phyloP scores from a whole-genome alignment of 2,888 invertebrate genomes.

The Cataglyphis albicans region DNA sequence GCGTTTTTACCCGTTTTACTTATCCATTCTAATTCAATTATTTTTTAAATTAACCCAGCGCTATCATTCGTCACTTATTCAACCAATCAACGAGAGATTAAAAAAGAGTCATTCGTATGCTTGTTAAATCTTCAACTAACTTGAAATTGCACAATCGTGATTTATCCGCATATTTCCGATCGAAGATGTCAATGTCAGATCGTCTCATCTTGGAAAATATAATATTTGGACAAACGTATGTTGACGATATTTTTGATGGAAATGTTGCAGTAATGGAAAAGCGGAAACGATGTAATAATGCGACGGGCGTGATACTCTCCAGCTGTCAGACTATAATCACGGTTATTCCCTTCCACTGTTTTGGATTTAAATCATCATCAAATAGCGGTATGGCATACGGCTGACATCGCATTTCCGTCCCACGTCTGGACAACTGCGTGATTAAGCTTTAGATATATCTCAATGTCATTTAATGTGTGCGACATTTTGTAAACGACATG shows the following conservation, averaged over 20 bases:
- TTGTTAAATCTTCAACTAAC: conserved; percentile 24
- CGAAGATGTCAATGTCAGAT: conserved; percentile 25
- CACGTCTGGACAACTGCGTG: conserved; percentile 15
- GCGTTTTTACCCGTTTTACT: conserved; percentile 1
- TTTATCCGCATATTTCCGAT: conserved; percentile 3
- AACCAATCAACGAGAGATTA: conserved; percentile 16
- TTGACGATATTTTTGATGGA: conserved; percentile 20
- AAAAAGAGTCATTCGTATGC: neutral
- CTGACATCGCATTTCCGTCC: conserved; percentile 22
- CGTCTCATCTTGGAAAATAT: conserved; percentile 5
- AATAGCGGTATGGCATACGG: conserved; percentile 13
- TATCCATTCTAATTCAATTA: conserved; percentile 27
- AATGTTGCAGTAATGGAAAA: conserved; percentile 41
- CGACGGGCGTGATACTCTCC: conserved; percentile 22
- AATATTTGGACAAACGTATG: conserved; percentile 34
- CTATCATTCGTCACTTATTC: conserved; percentile 25
- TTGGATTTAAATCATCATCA: conserved; percentile 50
- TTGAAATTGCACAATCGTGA: conserved; percentile 15
- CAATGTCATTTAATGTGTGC: conserved; percentile 22
- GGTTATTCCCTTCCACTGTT: conserved; percentile 5
- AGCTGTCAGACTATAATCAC: conserved; percentile 34
- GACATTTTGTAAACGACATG: neutral
- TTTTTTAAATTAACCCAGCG: conserved; percentile 22
- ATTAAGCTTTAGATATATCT: conserved; percentile 40
- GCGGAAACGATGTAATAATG: conserved; percentile 47